phyloP scores from a whole-genome alignment of 92 coral and sea anemone genomes.

The Hydrozoanthus gracilis region DNA sequence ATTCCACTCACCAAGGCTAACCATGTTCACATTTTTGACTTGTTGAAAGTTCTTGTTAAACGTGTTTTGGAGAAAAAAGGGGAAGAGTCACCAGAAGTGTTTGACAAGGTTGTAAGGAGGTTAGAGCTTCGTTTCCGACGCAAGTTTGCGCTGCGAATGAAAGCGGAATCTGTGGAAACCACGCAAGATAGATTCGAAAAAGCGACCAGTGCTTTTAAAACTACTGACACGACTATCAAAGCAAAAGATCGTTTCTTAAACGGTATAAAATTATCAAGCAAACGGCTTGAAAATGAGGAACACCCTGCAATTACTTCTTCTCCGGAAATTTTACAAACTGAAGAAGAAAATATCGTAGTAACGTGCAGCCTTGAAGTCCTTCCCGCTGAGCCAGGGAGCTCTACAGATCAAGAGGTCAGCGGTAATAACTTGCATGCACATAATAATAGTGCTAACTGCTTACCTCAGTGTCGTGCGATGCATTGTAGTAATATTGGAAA shows the following conservation, averaged over 20 bases:
- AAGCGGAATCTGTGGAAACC: not conserved
- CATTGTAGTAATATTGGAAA: not conserved
- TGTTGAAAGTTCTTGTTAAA: constrained; percentile 83
- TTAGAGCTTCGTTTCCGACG: constrained; percentile 23
- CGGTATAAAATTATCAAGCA: not conserved
- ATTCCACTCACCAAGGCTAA: constrained; percentile 87
- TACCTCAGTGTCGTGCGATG: not conserved
- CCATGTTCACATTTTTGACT: constrained; percentile 87
- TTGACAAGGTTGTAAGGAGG: constrained; percentile 60
- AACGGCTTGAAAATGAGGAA: not conserved
- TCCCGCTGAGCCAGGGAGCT: not conserved
- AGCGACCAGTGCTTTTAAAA: not conserved
- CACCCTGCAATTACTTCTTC: not conserved
- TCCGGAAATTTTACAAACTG: not conserved
- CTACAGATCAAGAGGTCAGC: not conserved
- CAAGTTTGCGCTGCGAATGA: constrained; percentile 31
- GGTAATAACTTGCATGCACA: not conserved
- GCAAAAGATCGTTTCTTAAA: constrained; percentile 8
- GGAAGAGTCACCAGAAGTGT: constrained; percentile 88
- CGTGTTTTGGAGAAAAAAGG: constrained; percentile 75
- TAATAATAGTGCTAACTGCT: not conserved
- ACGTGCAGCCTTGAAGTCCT: not conserved
- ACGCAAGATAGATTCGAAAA: constrained; percentile 7
- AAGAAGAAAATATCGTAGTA: not conserved
- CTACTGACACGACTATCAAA: not conserved